Evolutionary conservation across 2,113 vertebrate species (phyloP).

Genomic region (Cavia aperea): DNA sequence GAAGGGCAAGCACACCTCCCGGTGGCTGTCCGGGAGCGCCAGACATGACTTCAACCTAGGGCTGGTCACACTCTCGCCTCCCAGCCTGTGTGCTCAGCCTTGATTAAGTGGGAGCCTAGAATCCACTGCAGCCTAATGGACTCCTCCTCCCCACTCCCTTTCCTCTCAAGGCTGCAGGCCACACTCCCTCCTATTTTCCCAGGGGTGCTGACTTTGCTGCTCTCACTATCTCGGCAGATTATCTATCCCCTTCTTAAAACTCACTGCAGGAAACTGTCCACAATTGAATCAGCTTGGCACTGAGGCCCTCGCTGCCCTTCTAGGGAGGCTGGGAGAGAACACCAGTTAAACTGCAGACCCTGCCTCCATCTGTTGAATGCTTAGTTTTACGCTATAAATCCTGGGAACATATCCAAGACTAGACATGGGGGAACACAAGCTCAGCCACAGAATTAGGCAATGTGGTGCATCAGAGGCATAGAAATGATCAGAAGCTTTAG

Average conservation of each 20-base stretch:
- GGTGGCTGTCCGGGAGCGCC: not conserved
- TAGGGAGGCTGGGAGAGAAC: not conserved
- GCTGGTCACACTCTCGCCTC: constrained; percentile 23
- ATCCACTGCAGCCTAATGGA: constrained; percentile 72
- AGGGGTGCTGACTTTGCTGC: constrained; percentile 59
- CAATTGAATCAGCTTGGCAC: constrained; percentile 27
- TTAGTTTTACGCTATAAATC: not conserved
- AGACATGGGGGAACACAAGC: no score
- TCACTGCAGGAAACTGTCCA: constrained; percentile 51
- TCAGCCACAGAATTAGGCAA: not conserved
- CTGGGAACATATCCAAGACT: not conserved
- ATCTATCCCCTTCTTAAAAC: constrained; percentile 61
- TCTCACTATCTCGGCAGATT: constrained; percentile 59
- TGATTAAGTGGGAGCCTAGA: constrained; percentile 71
- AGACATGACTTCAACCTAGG: not conserved
- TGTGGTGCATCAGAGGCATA: not conserved
- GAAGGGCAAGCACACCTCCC: accelerated
- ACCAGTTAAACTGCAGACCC: not conserved
- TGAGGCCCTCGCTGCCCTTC: not conserved
- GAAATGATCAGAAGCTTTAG: not conserved
- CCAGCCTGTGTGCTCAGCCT: constrained; percentile 32
- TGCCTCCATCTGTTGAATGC: not conserved
- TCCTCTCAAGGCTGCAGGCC: constrained; percentile 51
- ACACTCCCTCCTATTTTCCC: constrained; percentile 54
- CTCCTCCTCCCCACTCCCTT: constrained; percentile 63